A percentile compares a stretch with the other conserved stretches of the same genome.
Evolutionary conservation across 2,113 vertebrate genomes (phyloP).

Genomic region (Gyps fulvus): DNA sequence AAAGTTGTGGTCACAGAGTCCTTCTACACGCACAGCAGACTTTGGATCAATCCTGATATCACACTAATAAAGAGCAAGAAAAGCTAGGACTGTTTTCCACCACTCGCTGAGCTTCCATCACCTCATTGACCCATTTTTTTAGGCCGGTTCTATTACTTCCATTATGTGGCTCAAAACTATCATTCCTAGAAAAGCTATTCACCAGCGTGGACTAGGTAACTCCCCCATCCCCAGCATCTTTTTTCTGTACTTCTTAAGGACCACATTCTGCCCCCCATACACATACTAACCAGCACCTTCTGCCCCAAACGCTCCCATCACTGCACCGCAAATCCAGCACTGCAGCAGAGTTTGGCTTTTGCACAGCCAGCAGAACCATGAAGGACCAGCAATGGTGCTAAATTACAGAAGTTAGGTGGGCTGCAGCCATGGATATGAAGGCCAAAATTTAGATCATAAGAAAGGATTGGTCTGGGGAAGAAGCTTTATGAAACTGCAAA

Average conservation of each 20-base stretch:
- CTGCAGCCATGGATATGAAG: background rate
- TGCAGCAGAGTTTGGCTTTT: background rate
- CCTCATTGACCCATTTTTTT: background rate
- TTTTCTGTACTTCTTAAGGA: background rate
- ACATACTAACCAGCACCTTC: background rate
- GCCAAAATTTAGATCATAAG: background rate
- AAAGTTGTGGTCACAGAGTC: background rate
- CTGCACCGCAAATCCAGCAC: fast-evolving
- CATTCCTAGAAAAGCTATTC: background rate
- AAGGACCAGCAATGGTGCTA: background rate
- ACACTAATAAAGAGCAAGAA: background rate
- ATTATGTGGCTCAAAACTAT: background rate
- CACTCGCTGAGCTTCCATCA: background rate
- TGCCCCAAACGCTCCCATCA: background rate
- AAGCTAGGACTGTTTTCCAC: background rate
- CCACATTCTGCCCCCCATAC: background rate
- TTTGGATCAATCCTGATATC: background rate
- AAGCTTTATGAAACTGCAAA: background rate
- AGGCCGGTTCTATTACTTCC: background rate
- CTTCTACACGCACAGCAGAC: background rate
- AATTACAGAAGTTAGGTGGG: background rate
- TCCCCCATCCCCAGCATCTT: background rate
- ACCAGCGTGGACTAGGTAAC: background rate
- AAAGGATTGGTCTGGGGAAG: background rate
- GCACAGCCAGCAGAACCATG: background rate